Percentiles rank a stretch among this genome's conserved stretches.
Conservation (phyloP, 2,888 invertebrate genomes). For the Chydorus sphaericus region DNA sequence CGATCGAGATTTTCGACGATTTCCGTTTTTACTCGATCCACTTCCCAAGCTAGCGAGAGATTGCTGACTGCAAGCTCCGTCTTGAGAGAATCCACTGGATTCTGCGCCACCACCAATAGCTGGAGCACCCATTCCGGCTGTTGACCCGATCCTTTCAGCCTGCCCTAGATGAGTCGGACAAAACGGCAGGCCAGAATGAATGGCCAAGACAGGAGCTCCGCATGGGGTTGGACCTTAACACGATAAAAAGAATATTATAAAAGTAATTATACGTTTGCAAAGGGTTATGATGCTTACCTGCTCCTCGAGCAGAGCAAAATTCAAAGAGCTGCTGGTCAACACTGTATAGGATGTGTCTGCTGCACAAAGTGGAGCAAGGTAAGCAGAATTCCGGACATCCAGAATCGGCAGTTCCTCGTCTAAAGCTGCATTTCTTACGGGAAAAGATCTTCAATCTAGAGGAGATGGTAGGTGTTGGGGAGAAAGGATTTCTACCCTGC, state of each 20-base stretch:
- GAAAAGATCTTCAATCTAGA: slow-evolving; percentile 1
- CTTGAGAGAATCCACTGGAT: too few relatives aligned
- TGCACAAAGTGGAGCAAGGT: slow-evolving; percentile 67
- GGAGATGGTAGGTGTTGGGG: neutral
- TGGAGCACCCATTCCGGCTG: neutral
- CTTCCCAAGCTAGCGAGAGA: neutral
- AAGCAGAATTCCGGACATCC: slow-evolving; percentile 36
- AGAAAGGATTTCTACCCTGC: slow-evolving; percentile 15
- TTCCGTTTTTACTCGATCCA: neutral
- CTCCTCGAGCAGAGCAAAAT: slow-evolving; percentile 49
- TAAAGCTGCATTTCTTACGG: neutral
- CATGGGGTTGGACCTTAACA: neutral
- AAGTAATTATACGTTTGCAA: neutral
- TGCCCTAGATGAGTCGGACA: neutral
- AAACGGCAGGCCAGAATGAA: slow-evolving; percentile 2
- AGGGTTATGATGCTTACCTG: neutral
- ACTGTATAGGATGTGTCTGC: slow-evolving; percentile 69
- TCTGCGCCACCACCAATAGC: neutral
- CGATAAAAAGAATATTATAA: neutral
- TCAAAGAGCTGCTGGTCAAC: slow-evolving; percentile 67
- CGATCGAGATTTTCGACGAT: neutral
- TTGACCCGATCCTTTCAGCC: neutral
- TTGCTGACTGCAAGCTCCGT: too few relatives aligned
- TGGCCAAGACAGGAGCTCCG: slow-evolving; percentile 8
- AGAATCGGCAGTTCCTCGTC: slow-evolving; percentile 3